Evolutionary conservation across 2,888 invertebrate species (phyloP).

Genomic region (Pristionchus exspectatus): DNA sequence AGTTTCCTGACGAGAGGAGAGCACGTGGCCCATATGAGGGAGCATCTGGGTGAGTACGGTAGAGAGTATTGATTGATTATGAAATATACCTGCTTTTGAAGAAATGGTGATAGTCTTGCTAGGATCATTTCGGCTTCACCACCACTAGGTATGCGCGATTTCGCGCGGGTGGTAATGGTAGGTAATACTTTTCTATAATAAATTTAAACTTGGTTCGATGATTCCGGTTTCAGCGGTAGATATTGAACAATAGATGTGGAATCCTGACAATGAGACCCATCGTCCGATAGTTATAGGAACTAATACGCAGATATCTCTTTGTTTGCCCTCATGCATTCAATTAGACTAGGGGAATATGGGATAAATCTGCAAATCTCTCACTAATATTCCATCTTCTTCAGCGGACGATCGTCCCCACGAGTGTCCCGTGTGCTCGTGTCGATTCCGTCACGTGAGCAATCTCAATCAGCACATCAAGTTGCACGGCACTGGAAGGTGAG

Average conservation of each 20-base stretch:
- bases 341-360: not conserved
- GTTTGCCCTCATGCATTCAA: not conserved
- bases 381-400: not conserved
- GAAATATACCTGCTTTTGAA: not conserved
- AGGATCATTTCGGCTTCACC: no score
- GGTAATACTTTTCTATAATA: no score
- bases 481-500: slow-evolving; percentile 60
- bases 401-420: slow-evolving; percentile 57
- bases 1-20: slow-evolving; percentile 17
- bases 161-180: no score
- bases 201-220: not conserved
- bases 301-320: not conserved
- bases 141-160: no score
- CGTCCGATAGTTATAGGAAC: no score
- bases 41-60: not conserved
- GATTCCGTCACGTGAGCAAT: slow-evolving; percentile 60
- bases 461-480: slow-evolving; percentile 61
- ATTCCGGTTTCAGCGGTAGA: not conserved
- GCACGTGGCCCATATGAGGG: not conserved
- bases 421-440: slow-evolving; percentile 60
- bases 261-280: no score
- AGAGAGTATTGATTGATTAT: not conserved
- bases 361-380: no score
- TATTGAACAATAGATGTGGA: not conserved
- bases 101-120: no score